phyloP scores from a whole-genome alignment of 2,113 vertebrate species.

The Prunella himalayana region DNA sequence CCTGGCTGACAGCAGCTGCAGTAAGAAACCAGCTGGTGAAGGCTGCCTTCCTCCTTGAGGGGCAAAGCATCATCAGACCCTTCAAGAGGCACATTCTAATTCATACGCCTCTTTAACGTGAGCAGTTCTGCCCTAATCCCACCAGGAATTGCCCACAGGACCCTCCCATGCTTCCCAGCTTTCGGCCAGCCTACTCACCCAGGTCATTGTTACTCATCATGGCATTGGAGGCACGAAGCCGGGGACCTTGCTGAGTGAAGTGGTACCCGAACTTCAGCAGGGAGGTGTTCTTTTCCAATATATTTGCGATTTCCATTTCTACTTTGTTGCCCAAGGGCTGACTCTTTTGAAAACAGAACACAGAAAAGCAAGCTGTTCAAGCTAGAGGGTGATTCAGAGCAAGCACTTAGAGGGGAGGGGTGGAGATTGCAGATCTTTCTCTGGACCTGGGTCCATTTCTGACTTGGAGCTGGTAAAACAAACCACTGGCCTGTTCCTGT shows the following conservation, averaged over 20 bases:
- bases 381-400: not conserved
- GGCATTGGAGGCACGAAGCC: constrained; percentile 91
- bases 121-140: not conserved
- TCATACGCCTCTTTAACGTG: not conserved
- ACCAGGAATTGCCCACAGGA: not conserved
- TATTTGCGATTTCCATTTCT: constrained; percentile 96
- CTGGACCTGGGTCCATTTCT: not conserved
- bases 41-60: not conserved
- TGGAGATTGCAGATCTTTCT: not conserved
- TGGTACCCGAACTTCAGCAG: constrained; percentile 96
- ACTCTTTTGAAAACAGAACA: constrained; percentile 75
- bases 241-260: constrained; percentile 96
- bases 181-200: constrained; percentile 74
- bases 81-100: not conserved
- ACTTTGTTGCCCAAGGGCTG: constrained; percentile 97
- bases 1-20: not conserved
- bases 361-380: not conserved
- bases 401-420: not conserved
- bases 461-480: not conserved
- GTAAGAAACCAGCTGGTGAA: not conserved
- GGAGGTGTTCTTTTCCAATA: constrained; percentile 92
- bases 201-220: constrained; percentile 99
- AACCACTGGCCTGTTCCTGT: not conserved
- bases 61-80: not conserved
- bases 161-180: not conserved